A percentile compares a stretch with the other conserved stretches of the same genome.
These are phyloP conservation scores for Ardeotis arabs DNA, from an alignment of 2,113 vertebrate species.

Conservation along the genomic window DNA sequence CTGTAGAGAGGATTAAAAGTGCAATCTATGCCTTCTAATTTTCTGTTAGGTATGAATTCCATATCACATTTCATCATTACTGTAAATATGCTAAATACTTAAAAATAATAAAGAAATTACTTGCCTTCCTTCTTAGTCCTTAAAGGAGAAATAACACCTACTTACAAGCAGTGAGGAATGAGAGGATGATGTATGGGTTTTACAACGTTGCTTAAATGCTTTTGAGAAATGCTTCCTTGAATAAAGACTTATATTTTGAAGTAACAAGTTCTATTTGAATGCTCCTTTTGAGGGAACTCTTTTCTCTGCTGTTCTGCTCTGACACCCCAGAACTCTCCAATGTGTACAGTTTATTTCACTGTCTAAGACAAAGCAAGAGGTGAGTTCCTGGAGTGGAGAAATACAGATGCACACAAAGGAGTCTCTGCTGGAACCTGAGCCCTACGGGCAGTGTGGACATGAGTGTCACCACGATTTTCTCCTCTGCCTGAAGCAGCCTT, in stretches of 20 bases:
- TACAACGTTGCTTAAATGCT: neutral
- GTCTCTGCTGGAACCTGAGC: neutral
- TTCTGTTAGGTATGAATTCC: neutral
- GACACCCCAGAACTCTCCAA: neutral
- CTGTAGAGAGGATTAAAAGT: neutral
- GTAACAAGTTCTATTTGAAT: neutral
- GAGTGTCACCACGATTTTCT: neutral
- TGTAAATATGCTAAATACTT: neutral
- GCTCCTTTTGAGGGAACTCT: neutral
- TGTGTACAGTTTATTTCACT: neutral
- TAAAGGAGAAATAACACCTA: neutral
- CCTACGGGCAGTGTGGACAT: fast-evolving
- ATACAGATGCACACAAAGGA: neutral
- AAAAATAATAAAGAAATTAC: neutral
- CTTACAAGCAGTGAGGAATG: neutral
- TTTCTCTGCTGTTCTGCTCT: neutral
- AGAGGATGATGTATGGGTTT: neutral
- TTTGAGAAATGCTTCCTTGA: neutral
- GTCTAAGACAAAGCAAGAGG: neutral
- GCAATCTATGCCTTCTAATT: neutral
- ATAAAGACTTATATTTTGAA: neutral
- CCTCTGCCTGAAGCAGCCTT: neutral
- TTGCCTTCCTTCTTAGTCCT: neutral
- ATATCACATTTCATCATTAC: neutral
- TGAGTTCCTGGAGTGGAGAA: neutral